phyloP scores from a whole-genome alignment of 1,140 invertebrate species.

The Bombus sylvicola region DNA sequence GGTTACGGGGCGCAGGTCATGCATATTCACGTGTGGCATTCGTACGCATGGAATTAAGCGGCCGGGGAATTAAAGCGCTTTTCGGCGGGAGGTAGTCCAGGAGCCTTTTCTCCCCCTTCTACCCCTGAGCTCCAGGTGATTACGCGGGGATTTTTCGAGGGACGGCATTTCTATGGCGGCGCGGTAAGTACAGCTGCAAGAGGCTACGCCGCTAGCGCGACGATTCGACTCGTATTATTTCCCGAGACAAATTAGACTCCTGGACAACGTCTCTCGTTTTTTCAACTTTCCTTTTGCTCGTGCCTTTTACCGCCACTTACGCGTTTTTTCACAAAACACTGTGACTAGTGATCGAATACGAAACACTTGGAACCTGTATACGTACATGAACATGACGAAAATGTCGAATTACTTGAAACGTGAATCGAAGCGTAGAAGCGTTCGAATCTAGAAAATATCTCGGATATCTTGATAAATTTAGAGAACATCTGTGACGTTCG shows the following conservation, averaged over 20 bases:
- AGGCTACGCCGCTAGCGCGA: slow-evolving; percentile 16
- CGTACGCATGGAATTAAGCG: slow-evolving; percentile 70
- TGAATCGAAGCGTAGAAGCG: neutral
- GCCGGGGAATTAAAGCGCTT: slow-evolving; percentile 67
- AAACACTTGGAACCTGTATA: too few species aligned
- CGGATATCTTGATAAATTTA: too few species aligned
- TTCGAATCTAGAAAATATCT: neutral
- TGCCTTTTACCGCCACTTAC: neutral
- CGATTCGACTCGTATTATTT: slow-evolving; percentile 49
- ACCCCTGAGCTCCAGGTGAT: slow-evolving; percentile 32
- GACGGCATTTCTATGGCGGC: slow-evolving; percentile 48
- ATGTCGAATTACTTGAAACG: neutral
- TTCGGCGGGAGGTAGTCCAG: slow-evolving; percentile 50
- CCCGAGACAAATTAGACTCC: slow-evolving; percentile 38
- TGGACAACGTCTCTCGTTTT: neutral
- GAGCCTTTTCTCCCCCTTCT: neutral
- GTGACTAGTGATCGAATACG: neutral
- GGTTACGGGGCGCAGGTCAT: slow-evolving; percentile 56
- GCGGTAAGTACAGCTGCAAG: slow-evolving; percentile 45
- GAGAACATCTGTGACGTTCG: neutral
- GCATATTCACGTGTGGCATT: slow-evolving; percentile 70
- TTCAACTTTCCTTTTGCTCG: neutral
- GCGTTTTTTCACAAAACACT: neutral
- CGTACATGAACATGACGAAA: too few species aligned
- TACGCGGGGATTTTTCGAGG: slow-evolving; percentile 58